These are phyloP conservation scores for Myopa testacea DNA, from an alignment of 2,888 invertebrate species.

Conservation along the genomic window DNA sequence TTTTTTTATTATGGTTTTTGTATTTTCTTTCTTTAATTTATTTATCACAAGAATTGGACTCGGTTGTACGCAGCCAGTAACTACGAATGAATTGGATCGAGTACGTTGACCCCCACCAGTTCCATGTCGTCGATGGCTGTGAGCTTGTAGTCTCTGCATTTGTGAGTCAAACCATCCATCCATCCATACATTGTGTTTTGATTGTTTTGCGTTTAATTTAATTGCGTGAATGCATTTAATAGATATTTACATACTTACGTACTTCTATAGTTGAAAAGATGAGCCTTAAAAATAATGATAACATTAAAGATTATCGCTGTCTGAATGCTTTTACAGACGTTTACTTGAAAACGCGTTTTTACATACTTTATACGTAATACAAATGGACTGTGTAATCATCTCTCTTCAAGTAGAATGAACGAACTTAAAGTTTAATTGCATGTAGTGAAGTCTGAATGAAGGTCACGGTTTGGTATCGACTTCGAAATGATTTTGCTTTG, in stretches of 20 bases:
- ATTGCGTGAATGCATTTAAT: not conserved
- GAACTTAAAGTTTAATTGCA: too few relatives aligned
- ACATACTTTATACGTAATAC: not conserved
- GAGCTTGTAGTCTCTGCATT: not conserved
- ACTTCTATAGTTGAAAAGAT: not conserved
- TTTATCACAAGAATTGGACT: not conserved
- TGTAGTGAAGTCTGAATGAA: too few relatives aligned
- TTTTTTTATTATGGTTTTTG: not conserved
- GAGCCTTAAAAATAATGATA: not conserved
- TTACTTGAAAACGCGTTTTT: not conserved
- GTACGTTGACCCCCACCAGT: not conserved
- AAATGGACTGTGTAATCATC: too few relatives aligned
- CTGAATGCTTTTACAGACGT: not conserved
- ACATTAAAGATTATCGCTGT: not conserved
- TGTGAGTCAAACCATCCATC: not conserved
- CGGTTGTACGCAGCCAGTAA: not conserved
- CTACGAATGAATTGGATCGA: not conserved
- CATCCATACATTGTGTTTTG: not conserved
- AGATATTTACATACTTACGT: conserved; percentile 3
- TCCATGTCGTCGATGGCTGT: not conserved
- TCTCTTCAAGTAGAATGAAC: too few relatives aligned
- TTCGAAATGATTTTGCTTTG: too few relatives aligned
- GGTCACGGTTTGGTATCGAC: too few relatives aligned
- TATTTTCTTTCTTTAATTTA: not conserved
- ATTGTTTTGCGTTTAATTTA: conserved; percentile 4